Evolutionary conservation across 1,140 invertebrate species (phyloP).

Genomic region (Formica selysi): DNA sequence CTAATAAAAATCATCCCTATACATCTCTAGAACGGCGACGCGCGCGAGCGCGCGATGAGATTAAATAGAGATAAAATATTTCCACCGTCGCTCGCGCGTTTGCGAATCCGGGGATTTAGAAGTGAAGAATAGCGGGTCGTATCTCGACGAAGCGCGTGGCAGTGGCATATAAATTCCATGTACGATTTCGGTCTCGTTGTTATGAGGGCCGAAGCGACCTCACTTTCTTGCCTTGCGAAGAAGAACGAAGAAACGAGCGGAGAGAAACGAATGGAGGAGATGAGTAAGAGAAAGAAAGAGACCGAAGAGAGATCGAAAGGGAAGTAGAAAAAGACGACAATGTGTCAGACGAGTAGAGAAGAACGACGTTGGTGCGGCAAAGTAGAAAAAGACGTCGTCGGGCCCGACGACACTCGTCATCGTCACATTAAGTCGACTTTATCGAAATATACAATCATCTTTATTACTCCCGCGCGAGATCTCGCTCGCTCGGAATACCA

Average conservation of each 20-base stretch:
- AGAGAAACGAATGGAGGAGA: neutral
- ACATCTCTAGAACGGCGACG: constrained; percentile 4
- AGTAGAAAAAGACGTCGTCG: neutral
- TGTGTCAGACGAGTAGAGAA: constrained; percentile 8
- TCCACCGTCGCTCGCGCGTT: constrained; percentile 46
- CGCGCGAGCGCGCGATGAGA: constrained; percentile 32
- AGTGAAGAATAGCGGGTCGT: constrained; percentile 49
- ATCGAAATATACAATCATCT: constrained; percentile 67
- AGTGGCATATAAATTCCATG: constrained; percentile 54
- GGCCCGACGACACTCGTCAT: constrained; percentile 50
- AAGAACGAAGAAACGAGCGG: constrained; percentile 22
- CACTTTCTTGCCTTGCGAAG: constrained; percentile 23
- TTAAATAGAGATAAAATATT: constrained; percentile 66
- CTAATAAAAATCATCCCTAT: constrained; percentile 54
- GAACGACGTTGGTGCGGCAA: neutral
- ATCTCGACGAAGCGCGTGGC: constrained; percentile 41
- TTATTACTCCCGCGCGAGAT: constrained; percentile 60
- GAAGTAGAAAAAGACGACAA: constrained; percentile 15
- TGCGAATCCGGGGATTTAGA: constrained; percentile 52
- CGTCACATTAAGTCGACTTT: constrained; percentile 65
- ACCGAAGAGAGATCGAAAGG: neutral
- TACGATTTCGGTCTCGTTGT: constrained; percentile 52
- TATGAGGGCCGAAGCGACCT: constrained; percentile 53
- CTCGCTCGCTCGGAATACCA: neutral
- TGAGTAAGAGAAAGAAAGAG: neutral